phyloP scores from a whole-genome alignment of 2,797 vertebrate species.

The Cuculus canorus region DNA sequence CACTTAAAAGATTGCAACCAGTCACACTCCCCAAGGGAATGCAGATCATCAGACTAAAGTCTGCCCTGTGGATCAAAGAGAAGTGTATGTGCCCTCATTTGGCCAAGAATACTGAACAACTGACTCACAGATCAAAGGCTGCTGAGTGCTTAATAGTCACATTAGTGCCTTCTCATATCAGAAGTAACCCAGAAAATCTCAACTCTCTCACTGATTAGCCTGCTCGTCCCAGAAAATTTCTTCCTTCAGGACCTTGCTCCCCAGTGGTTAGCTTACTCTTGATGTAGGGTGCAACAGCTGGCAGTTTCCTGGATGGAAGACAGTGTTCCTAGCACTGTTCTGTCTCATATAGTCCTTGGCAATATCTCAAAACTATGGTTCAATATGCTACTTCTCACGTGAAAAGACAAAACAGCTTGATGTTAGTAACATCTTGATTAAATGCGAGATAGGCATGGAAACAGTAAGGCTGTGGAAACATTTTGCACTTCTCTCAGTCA shows the following conservation, averaged over 20 bases:
- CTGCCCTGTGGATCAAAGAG: constrained; percentile 31
- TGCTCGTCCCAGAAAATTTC: constrained; percentile 28
- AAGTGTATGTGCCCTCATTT: neutral
- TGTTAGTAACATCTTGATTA: neutral
- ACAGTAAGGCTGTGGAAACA: neutral
- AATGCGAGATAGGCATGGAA: neutral
- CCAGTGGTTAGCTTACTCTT: neutral
- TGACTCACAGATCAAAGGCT: constrained; percentile 53
- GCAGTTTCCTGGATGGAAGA: neutral
- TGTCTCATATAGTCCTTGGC: neutral
- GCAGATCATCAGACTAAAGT: neutral
- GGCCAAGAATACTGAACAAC: neutral
- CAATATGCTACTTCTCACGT: neutral
- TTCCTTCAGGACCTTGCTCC: neutral
- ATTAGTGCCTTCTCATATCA: neutral
- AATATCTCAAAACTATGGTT: neutral
- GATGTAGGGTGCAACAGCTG: neutral
- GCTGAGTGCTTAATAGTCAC: neutral
- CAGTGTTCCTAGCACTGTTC: neutral
- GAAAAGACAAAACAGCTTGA: neutral
- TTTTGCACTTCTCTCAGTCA: neutral
- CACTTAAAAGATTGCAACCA: neutral
- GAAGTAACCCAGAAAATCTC: constrained; percentile 57
- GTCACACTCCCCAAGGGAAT: neutral
- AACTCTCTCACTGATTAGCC: neutral